Evolutionary conservation across 2,113 vertebrate genomes (phyloP), one percentile per base, ranked within the genome.

Genomic region (Trematocara marginatum): DNA sequence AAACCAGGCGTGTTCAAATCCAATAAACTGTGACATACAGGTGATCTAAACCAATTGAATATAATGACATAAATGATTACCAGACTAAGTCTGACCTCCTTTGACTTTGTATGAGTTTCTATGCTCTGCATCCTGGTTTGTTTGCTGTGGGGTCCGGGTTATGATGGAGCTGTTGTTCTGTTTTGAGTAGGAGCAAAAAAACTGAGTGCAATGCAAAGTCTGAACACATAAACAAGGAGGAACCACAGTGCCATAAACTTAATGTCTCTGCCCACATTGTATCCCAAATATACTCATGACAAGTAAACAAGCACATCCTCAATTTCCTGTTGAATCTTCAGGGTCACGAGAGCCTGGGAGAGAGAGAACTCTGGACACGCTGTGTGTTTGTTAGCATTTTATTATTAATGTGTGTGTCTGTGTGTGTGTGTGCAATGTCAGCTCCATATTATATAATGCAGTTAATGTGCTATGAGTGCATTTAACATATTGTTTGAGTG

Each of bases 331-430:
- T 83, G 51, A 40, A 61, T 82, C 83, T 86, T 47, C 38, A 10
- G 88, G 92, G 93, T 93, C 91, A 83, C 3, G 40, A 86, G 91
- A 86, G 88, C 88, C 31, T 94, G 92, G 84, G 92, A 90, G 80
- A 86, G 16, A 59, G 54, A 57, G 54, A 88, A 78, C 52, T 53
- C 29, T 66, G 61, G 31, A 4, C 23, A 51, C 2, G 38, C 71
- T 16, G 4, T 59, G 16, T 23, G 56, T 88, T 15, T 57, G 12
- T 71, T 76, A 31, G 10, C 52, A 2, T 34, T 80, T 51, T 2
- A 26, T 56, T 31, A 56, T 81, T 5, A 3, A 4, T 42, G 15
- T 66, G 23, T 31, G 54, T 69, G 49, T 71, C 2, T 15, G 10
- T 64, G 42, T 61, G 35, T 79, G 4, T 71, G 6, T 31, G 56